These are phyloP conservation scores for Tupaia tana DNA, from an alignment of 2,113 vertebrate genomes.

Conservation along the genomic window DNA sequence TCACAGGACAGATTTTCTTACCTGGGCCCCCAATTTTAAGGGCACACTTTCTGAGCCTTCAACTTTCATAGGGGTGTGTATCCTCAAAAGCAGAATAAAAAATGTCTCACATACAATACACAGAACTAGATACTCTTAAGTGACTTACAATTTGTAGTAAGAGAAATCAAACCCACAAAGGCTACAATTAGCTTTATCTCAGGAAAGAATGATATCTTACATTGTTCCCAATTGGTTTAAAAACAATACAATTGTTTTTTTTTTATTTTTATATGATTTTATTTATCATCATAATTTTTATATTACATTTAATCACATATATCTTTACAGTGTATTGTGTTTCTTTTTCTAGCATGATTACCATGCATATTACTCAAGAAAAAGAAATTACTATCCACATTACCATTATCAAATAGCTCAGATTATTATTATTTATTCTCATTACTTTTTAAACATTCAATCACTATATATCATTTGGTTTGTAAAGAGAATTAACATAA, in stretches of 20 bases:
- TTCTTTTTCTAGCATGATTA: no score
- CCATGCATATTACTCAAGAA: no score
- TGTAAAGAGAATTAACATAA: no score
- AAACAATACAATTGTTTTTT: conserved; percentile 23
- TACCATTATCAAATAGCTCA: no score
- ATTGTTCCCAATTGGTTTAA: not conserved
- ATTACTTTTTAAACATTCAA: no score
- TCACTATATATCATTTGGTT: no score
- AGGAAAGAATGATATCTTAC: not conserved
- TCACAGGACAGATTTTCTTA: not conserved
- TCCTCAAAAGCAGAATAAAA: conserved; percentile 31
- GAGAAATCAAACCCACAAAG: conserved; percentile 16
- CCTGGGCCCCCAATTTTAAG: not conserved
- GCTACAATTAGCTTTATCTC: conserved; percentile 26
- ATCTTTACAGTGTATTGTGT: no score
- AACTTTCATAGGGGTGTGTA: not conserved
- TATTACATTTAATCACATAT: no score
- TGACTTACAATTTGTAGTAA: not conserved
- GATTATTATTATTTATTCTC: no score
- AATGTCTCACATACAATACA: not conserved
- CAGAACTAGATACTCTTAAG: not conserved
- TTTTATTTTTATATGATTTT: not conserved
- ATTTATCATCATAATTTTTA: no score
- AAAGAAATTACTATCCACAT: no score
- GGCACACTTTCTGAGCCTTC: not conserved